Percentiles rank a stretch among this genome's conserved stretches.
Conservation (phyloP, 1,140 invertebrate genomes). For the Coelopa frigida region DNA sequence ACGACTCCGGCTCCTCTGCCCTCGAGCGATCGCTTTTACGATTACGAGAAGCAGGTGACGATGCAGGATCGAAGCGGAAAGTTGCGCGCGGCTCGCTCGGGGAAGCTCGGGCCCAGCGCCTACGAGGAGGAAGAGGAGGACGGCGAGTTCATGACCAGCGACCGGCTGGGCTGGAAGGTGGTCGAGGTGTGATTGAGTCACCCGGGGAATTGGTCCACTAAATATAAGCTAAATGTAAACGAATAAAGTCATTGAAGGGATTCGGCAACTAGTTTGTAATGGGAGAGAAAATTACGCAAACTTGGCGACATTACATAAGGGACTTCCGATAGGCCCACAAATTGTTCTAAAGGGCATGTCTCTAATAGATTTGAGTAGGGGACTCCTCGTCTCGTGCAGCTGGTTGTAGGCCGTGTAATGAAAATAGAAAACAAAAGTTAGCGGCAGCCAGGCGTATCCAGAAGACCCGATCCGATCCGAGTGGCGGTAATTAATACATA, state of each 20-base stretch:
- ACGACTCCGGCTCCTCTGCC: constrained; percentile 14
- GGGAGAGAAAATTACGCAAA: constrained; percentile 3
- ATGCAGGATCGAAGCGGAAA: constrained; percentile 17
- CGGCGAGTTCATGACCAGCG: constrained; percentile 11
- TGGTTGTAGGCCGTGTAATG: too few relatives aligned
- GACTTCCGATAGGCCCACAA: too few relatives aligned
- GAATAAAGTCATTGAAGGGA: background rate
- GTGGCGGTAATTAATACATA: too few relatives aligned
- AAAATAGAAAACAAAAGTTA: too few relatives aligned
- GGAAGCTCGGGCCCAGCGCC: constrained; percentile 12
- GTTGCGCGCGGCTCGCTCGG: background rate
- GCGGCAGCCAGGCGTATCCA: too few relatives aligned
- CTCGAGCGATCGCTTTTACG: constrained; percentile 42
- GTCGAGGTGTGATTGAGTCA: constrained; percentile 23
- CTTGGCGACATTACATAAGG: too few relatives aligned
- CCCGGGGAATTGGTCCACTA: background rate
- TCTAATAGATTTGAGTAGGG: too few relatives aligned
- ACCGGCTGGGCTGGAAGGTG: constrained; percentile 30
- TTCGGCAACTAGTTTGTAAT: background rate
- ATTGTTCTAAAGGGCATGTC: too few relatives aligned
- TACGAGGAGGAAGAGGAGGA: constrained; percentile 10
- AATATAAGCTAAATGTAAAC: background rate
- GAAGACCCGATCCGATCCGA: too few relatives aligned
- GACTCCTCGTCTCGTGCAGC: too few relatives aligned
- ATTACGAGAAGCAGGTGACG: constrained; percentile 29